Conservation (phyloP, 2,113 vertebrate genomes). For the Albula glossodonta region DNA sequence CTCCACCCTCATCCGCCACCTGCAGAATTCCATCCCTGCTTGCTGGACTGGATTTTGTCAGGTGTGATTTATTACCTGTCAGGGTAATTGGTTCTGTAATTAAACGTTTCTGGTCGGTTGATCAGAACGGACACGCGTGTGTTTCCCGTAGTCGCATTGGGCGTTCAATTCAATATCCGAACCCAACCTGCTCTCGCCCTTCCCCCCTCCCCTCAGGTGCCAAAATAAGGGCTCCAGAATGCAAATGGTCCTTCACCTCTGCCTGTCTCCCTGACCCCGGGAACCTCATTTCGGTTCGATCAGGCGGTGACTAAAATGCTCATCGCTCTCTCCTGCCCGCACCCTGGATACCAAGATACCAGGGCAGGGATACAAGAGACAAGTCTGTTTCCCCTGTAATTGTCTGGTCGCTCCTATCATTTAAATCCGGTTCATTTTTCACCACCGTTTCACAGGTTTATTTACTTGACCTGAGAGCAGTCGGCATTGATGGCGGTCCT, state of each 20-base stretch:
- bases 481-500: neutral
- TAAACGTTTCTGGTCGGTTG: conserved; percentile 56
- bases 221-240: neutral
- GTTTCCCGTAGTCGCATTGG: conserved; percentile 15
- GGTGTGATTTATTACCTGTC: conserved; percentile 50
- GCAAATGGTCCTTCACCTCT: neutral
- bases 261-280: neutral
- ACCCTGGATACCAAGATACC: neutral
- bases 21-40: conserved; percentile 27
- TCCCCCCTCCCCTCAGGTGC: neutral
- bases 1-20: conserved; percentile 42
- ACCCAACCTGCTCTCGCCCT: conserved; percentile 12
- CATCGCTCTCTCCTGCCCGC: neutral
- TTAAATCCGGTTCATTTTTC: neutral
- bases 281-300: neutral
- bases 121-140: conserved; percentile 50
- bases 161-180: conserved; percentile 44
- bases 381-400: neutral
- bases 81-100: conserved; percentile 59
- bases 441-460: neutral
- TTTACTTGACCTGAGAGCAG: neutral
- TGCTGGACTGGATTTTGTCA: conserved; percentile 29
- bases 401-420: neutral
- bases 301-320: neutral
- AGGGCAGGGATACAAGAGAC: neutral